phyloP scores from a whole-genome alignment of 2,888 invertebrate species.

The Scaptomyza parva region DNA sequence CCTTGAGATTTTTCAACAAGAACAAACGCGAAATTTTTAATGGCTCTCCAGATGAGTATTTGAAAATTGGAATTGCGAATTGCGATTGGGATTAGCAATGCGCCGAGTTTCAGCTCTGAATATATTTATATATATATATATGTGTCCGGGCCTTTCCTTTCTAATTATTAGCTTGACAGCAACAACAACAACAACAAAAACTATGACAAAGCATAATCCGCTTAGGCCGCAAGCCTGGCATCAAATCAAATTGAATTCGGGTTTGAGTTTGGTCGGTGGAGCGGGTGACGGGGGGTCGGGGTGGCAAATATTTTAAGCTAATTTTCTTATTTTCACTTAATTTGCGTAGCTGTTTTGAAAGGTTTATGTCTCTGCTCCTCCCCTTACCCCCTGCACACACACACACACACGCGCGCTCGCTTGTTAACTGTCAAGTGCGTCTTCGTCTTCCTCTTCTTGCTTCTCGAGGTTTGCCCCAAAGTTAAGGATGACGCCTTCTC shows the following conservation, averaged over 20 bases:
- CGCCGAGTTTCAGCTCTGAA: not conserved
- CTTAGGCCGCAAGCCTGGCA: constrained; percentile 36
- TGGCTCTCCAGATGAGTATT: constrained; percentile 50
- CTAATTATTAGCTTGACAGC: constrained; percentile 59
- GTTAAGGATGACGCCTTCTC: constrained; percentile 66
- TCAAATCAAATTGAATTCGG: constrained; percentile 62
- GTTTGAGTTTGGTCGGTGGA: no score
- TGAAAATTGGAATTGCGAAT: constrained; percentile 43
- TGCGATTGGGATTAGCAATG: constrained; percentile 15
- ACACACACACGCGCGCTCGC: constrained; percentile 27
- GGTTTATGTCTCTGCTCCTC: constrained; percentile 55
- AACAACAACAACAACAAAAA: constrained; percentile 1
- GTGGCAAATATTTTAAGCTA: constrained; percentile 73
- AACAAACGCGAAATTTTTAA: constrained; percentile 39
- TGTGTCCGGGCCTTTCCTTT: constrained; percentile 29
- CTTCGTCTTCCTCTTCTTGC: not conserved
- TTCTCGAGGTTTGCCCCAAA: constrained; percentile 52
- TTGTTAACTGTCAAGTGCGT: constrained; percentile 51
- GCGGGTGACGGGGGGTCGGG: no score
- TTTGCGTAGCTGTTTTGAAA: constrained; percentile 62
- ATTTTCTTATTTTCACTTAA: constrained; percentile 79
- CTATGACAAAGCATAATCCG: constrained; percentile 49
- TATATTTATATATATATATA: not conserved
- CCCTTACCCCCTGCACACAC: constrained; percentile 11
- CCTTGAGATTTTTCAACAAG: constrained; percentile 60